These are phyloP conservation scores for Beris morrisii DNA, from an alignment of 2,888 invertebrate genomes.

Conservation along the genomic window DNA sequence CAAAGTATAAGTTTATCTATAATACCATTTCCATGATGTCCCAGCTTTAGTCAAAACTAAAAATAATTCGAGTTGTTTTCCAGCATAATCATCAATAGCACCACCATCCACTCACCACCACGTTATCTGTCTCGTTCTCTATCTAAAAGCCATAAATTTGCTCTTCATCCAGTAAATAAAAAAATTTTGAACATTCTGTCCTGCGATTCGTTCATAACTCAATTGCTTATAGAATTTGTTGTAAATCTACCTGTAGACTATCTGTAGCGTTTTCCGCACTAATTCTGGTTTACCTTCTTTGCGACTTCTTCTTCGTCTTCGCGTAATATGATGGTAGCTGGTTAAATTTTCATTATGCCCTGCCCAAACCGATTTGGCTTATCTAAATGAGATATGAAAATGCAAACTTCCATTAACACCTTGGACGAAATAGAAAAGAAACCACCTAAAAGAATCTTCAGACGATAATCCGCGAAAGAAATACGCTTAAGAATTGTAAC, in stretches of 20 bases:
- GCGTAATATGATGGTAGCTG: constrained; percentile 18
- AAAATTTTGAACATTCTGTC: constrained; percentile 11
- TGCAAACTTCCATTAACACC: constrained; percentile 33
- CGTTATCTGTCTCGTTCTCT: neutral
- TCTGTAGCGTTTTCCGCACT: constrained; percentile 1
- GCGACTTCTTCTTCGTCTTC: neutral
- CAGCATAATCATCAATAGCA: no score
- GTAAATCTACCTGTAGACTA: neutral
- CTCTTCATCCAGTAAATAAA: constrained; percentile 1
- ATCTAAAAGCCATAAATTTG: constrained; percentile 14
- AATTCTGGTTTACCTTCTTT: neutral
- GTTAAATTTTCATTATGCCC: constrained; percentile 25
- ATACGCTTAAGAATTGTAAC: neutral
- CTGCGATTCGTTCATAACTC: constrained; percentile 16
- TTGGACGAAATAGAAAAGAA: neutral
- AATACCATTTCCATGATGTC: no score
- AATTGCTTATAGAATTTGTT: neutral
- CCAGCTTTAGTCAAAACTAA: no score
- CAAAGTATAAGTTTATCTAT: no score
- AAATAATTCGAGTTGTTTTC: no score
- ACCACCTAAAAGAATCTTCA: neutral
- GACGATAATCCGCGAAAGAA: neutral
- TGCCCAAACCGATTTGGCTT: constrained; percentile 24
- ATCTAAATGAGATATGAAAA: constrained; percentile 32
- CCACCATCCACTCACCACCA: no score